These are phyloP conservation scores for Ianthella basta DNA, from an alignment of 37 sponge, comb jelly and placozoan species.

Conservation along the genomic window DNA sequence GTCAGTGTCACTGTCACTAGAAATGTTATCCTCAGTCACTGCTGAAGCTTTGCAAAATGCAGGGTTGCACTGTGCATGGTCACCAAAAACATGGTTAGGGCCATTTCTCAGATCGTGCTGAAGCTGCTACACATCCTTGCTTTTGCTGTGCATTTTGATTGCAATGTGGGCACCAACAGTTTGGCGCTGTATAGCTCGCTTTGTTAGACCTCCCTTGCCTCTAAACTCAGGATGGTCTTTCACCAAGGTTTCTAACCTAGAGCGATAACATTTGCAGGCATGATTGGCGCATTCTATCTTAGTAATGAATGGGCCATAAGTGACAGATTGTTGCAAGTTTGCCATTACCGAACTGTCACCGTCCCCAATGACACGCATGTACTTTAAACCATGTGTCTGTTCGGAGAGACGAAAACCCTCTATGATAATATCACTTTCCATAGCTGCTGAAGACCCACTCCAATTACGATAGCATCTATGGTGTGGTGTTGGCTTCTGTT, in stretches of 20 bases:
- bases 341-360: too few relatives aligned
- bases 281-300: too few relatives aligned
- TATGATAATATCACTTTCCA: too few relatives aligned
- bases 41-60: constrained; percentile 10
- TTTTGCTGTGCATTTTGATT: constrained; percentile 19
- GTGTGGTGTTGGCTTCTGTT: too few relatives aligned
- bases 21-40: neutral
- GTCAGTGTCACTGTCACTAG: neutral
- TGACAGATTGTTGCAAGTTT: too few relatives aligned
- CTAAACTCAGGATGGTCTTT: constrained; percentile 27
- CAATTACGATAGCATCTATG: too few relatives aligned
- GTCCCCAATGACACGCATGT: too few relatives aligned
- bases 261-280: constrained; percentile 29
- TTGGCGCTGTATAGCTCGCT: neutral
- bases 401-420: too few relatives aligned
- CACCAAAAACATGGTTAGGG: constrained; percentile 36
- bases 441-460: too few relatives aligned
- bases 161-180: constrained; percentile 25
- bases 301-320: too few relatives aligned
- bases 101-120: constrained; percentile 44
- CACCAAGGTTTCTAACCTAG: neutral
- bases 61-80: constrained; percentile 28
- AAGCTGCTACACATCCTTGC: constrained; percentile 12
- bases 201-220: constrained; percentile 14
- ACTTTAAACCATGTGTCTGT: too few relatives aligned